Conservation (phyloP, 2,888 invertebrate species). For the Tillus elongatus region DNA sequence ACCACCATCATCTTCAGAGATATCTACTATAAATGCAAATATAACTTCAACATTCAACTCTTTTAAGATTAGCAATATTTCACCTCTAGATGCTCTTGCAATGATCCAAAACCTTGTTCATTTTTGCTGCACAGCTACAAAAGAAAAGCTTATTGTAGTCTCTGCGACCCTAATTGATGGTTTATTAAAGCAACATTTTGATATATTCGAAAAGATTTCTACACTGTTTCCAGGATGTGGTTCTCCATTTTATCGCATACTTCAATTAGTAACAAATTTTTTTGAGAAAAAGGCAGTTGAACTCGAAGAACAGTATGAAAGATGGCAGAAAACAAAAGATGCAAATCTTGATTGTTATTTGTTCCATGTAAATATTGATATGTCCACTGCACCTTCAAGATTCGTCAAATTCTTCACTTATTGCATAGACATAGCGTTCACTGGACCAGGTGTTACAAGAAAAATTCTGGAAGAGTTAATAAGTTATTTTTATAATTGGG, state of each 20-base stretch:
- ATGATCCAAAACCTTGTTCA: too few relatives aligned
- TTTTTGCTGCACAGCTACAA: too few relatives aligned
- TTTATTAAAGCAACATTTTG: not conserved
- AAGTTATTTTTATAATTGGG: not conserved
- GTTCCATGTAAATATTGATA: not conserved
- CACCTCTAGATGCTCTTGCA: too few relatives aligned
- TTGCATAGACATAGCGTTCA: not conserved
- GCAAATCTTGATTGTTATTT: not conserved
- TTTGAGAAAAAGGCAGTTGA: constrained; percentile 1
- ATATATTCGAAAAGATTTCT: not conserved
- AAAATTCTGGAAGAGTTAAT: not conserved
- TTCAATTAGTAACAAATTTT: not conserved
- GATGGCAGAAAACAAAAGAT: not conserved
- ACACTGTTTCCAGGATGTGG: not conserved
- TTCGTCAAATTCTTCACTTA: not conserved
- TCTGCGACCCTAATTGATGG: constrained; percentile 1
- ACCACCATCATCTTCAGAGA: constrained; percentile 6
- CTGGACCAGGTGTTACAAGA: not conserved
- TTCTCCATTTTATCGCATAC: not conserved
- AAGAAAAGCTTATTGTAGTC: too few relatives aligned
- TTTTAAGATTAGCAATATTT: constrained; percentile 4
- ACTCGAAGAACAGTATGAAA: constrained; percentile 1
- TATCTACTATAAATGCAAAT: constrained; percentile 8
- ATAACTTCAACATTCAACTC: constrained; percentile 8
- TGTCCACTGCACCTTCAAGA: not conserved